Conservation (phyloP, 2,113 vertebrate species). For the Alectura lathami region DNA sequence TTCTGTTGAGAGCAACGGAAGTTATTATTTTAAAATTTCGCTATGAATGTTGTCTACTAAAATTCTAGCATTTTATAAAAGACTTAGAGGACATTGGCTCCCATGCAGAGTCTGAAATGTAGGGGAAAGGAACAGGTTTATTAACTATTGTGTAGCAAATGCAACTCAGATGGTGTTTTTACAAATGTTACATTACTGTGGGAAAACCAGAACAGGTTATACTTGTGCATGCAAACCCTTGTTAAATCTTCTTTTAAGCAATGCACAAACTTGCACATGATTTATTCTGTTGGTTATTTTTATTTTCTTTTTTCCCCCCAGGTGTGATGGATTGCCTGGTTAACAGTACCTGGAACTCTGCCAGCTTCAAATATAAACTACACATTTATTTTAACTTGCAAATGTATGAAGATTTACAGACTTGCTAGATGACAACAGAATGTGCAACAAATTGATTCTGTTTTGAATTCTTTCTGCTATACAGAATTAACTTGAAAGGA, state of each 20-base stretch:
- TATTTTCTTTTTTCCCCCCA: neutral
- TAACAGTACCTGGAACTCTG: neutral
- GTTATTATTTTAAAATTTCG: neutral
- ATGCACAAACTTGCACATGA: neutral
- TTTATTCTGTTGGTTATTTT: neutral
- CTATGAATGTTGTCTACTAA: neutral
- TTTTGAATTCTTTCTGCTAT: slow-evolving; percentile 5
- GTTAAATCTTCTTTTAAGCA: neutral
- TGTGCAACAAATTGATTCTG: slow-evolving; percentile 6
- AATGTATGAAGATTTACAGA: slow-evolving; percentile 19
- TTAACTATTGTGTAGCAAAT: neutral
- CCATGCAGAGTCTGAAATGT: neutral
- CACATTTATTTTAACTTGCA: neutral
- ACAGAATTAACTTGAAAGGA: neutral
- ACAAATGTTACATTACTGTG: neutral
- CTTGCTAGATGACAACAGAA: neutral
- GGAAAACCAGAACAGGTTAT: neutral
- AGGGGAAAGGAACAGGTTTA: neutral
- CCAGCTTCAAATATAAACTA: neutral
- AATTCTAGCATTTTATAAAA: neutral
- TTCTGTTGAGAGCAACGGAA: neutral
- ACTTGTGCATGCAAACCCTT: neutral
- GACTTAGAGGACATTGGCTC: neutral
- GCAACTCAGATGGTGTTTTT: neutral
- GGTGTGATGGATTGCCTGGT: neutral